Base-by-base conservation (phyloP, 1,140 invertebrate species). In the Dufourea novaeangliae region DNA sequence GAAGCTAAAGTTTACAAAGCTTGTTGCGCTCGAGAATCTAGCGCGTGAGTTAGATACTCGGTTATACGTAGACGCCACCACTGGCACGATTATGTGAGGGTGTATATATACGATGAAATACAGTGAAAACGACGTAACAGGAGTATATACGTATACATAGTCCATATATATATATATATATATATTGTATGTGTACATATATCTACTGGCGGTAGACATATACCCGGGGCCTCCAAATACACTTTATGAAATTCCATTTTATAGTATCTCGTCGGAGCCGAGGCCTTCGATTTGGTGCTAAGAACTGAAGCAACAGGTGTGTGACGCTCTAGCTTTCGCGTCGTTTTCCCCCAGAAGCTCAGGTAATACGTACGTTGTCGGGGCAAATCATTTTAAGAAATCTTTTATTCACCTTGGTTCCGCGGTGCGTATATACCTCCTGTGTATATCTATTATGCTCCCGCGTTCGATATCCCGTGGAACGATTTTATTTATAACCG, bases 241-340 rank as follows among this genome's bases (percentile, higher is more conserved):
- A 85, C 84, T 85, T 88, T 88, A 87, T 88, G 84, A 88, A 88
- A 88, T 87, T 87, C 82, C 82, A 88, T 88, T 88, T 88, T 82
- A 83, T 81, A 81, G 75, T 82, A 84, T 82, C 85, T 83, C 78
- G 59, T 73, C 70, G 80, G 72, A 78, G 83, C 69, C 59, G 76
- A 85, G 83, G 82, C 81, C 90, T 90, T 90, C 89, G 87, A 90
- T 90, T 88, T 86, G 84, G 86, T 88, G 89, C 87, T 88, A 89
- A 86, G 88, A 91, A 86, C 84, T 75, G 90, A 91, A 92, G 91
- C 91, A 92, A 92, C 91, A 92, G 91, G 91, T 92, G 91, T 92
- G 91, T 85, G 87, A 82, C 83, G 84, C 70, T 78, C 68, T 71
- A 85, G 71, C 84, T 83, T 82, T 78, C 82, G 79, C 80, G 76